These are phyloP conservation scores for Heliconius ismenius DNA, from an alignment of 2,888 invertebrate species.

Conservation along the genomic window DNA sequence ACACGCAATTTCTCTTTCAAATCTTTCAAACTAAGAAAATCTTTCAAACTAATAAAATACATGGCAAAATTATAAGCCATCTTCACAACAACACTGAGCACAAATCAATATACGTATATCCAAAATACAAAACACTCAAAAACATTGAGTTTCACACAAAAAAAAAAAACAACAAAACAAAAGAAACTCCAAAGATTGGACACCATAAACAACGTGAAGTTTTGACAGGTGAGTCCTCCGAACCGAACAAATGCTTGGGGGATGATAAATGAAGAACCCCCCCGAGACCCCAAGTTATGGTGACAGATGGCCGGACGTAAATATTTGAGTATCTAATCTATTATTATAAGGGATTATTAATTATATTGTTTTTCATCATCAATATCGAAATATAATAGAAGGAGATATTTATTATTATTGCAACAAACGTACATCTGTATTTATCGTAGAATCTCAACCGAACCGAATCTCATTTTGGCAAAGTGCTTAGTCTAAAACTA, in stretches of 20 bases:
- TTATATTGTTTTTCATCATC: neutral
- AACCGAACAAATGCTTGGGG: constrained; percentile 36
- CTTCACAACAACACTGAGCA: neutral
- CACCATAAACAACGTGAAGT: constrained; percentile 40
- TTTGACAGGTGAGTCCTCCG: constrained; percentile 43
- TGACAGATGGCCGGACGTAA: constrained; percentile 43
- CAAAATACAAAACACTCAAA: neutral
- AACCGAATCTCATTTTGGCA: too few species aligned
- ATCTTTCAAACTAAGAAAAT: neutral
- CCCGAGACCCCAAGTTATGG: constrained; percentile 42
- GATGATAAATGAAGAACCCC: constrained; percentile 42
- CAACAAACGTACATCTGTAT: neutral
- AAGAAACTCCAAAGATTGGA: constrained; percentile 33
- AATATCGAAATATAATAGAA: constrained; percentile 5
- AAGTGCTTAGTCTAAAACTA: too few species aligned
- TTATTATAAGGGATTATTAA: constrained; percentile 15
- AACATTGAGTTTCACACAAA: neutral
- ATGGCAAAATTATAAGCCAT: neutral
- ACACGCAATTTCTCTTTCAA: neutral
- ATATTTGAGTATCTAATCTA: constrained; percentile 23
- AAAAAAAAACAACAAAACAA: constrained; percentile 10
- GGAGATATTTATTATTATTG: neutral
- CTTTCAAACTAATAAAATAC: neutral
- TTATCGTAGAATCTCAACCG: too few species aligned
- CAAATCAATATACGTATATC: neutral